Percentiles rank a stretch among this genome's conserved stretches.
Conservation (phyloP, 2,113 vertebrate genomes). For the Sardina pilchardus region DNA sequence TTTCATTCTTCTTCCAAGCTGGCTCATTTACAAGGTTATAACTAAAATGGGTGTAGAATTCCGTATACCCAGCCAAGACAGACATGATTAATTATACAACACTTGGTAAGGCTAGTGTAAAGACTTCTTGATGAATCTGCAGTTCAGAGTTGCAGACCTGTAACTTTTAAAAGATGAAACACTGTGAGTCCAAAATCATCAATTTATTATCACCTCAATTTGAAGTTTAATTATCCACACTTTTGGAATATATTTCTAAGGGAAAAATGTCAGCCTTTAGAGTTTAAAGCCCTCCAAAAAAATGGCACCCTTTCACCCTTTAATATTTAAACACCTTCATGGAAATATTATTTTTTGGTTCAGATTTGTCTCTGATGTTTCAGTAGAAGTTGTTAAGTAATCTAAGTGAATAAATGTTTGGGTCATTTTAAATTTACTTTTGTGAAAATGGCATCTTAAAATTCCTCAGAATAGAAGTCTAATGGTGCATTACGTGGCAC, state of each 20-base stretch:
- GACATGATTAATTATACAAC: background rate
- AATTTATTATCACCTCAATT: background rate
- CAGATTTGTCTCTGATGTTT: background rate
- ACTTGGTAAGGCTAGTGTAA: background rate
- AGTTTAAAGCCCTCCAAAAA: background rate
- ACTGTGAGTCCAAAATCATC: background rate
- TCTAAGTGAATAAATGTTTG: background rate
- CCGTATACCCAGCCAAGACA: background rate
- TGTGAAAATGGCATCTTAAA: background rate
- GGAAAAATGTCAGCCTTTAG: background rate
- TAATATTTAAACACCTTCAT: background rate
- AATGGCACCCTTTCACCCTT: background rate
- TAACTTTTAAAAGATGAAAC: background rate
- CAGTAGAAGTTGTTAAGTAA: background rate
- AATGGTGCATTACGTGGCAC: background rate
- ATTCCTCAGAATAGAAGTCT: background rate
- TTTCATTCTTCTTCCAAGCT: background rate
- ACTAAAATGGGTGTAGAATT: background rate
- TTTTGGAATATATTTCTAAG: background rate
- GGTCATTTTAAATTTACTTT: background rate
- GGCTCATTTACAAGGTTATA: background rate
- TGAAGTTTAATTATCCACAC: background rate
- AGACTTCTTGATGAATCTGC: background rate
- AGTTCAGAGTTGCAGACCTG: background rate
- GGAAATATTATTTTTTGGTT: background rate